These are phyloP conservation scores for Antidorcas marsupialis DNA, from an alignment of 2,113 vertebrate genomes.

Conservation along the genomic window DNA sequence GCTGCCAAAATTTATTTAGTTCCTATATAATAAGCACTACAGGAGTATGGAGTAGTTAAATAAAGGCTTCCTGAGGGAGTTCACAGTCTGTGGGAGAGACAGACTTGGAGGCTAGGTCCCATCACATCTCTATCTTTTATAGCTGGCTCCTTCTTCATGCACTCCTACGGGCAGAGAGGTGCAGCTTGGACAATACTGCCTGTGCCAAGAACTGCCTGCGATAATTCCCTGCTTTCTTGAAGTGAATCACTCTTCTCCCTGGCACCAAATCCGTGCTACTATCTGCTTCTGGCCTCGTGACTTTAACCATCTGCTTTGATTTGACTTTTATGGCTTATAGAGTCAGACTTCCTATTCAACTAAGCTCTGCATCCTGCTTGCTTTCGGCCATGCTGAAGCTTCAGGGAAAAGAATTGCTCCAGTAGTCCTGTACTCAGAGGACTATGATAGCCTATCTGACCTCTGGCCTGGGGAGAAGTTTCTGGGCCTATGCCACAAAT, in stretches of 20 bases:
- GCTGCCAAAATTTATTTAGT: background rate
- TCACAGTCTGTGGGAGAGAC: background rate
- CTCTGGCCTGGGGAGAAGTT: background rate
- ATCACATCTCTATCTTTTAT: background rate
- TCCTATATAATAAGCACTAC: background rate
- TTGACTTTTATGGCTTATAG: background rate
- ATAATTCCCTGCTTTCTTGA: background rate
- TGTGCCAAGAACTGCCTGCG: background rate
- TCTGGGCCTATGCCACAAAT: background rate
- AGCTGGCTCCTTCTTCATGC: background rate
- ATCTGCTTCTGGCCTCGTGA: background rate
- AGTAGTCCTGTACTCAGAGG: background rate
- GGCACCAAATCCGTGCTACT: background rate
- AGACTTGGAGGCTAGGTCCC: background rate
- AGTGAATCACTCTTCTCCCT: background rate
- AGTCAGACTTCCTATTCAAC: background rate
- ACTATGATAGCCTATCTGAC: background rate
- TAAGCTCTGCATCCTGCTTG: background rate
- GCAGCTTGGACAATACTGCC: background rate
- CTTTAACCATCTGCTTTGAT: background rate
- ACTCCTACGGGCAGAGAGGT: background rate
- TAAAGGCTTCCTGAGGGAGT: background rate
- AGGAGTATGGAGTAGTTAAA: background rate
- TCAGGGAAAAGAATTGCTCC: background rate
- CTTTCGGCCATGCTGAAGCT: background rate